Base-by-base conservation (phyloP, 2,797 vertebrate species). In the Numenius phaeopus region DNA sequence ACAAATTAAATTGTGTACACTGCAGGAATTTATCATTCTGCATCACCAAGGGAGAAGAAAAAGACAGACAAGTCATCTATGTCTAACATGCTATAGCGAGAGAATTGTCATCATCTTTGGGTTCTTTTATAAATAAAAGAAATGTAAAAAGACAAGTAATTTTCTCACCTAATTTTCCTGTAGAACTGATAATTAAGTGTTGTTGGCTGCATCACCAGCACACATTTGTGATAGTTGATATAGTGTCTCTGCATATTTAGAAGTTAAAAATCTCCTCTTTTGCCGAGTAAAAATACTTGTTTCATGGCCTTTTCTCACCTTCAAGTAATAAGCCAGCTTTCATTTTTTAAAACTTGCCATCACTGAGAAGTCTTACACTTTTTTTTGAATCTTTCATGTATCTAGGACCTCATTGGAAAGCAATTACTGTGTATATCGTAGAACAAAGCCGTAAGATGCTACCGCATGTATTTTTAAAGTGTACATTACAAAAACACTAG, bases 151-250 rank as follows among this genome's bases (percentile, higher is more conserved):
- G 98, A 98, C 98, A 98, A 98, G 98, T 98, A 98, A 98, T 98
- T 98, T 98, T 98, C 98, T 98, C 98, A 98, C 98, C 97, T 98
- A 98, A 98, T 98, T 98, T 98, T 97, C 97, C 97, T 98, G 97
- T 97, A 98, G 98, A 98, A 98, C 98, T 98, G 98, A 98, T 98
- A 98, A 98, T 98, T 98, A 98, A 98, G 98, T 98, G 98, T 98
- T 98, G 98, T 97, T 98, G 97, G 90, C 93, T 98, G 97, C 97
- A 98, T 98, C 97, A 98, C 95, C 97, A 98, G 97, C 89, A 97
- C 93, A 96, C 89, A 97, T 98, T 98, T 97, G 98, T 95, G 96
- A 96, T 96, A 95, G 97, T 98, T 98, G 97, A 98, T 97, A 94
- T 95, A 97, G 98, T 97, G 98, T 98, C 97, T 98, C 95, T 98